phyloP scores from a whole-genome alignment of 2,797 vertebrate species.

The Mormyrops attenuatus region DNA sequence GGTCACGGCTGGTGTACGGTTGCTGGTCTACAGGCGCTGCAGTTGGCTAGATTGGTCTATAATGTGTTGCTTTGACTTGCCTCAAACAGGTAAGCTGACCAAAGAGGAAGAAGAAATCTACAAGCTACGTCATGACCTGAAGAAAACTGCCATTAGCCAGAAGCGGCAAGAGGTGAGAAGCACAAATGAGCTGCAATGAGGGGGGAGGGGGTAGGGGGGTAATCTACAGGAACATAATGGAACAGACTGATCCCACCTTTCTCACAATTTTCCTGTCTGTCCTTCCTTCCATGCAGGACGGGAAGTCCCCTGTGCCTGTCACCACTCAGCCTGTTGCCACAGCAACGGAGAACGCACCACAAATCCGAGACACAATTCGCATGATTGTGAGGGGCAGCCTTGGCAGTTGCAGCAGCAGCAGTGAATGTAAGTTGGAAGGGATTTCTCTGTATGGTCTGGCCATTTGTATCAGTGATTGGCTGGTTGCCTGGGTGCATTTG shows the following conservation, averaged over 20 bases:
- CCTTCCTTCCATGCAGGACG: slow-evolving; percentile 57
- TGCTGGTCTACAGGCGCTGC: neutral
- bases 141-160: slow-evolving; percentile 80
- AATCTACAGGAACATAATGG: slow-evolving; percentile 18
- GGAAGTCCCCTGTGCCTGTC: slow-evolving; percentile 66
- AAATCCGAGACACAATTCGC: slow-evolving; percentile 82
- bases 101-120: slow-evolving; percentile 98
- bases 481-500: neutral
- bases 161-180: slow-evolving; percentile 75
- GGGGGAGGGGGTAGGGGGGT: slow-evolving; percentile 10
- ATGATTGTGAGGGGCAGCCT: slow-evolving; percentile 95
- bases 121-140: slow-evolving; percentile 89
- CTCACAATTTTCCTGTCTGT: slow-evolving; percentile 15
- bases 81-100: slow-evolving; percentile 69
- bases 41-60: neutral
- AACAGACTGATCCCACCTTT: neutral
- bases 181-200: slow-evolving; percentile 14
- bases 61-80: neutral
- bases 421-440: slow-evolving; percentile 77
- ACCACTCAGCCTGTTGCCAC: slow-evolving; percentile 65
- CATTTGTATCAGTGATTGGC: neutral
- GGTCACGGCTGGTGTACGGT: neutral
- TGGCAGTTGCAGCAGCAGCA: slow-evolving; percentile 96
- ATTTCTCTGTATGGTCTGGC: neutral
- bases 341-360: slow-evolving; percentile 71